phyloP scores from a whole-genome alignment of 2,888 invertebrate species.

The Molorchus minor region DNA sequence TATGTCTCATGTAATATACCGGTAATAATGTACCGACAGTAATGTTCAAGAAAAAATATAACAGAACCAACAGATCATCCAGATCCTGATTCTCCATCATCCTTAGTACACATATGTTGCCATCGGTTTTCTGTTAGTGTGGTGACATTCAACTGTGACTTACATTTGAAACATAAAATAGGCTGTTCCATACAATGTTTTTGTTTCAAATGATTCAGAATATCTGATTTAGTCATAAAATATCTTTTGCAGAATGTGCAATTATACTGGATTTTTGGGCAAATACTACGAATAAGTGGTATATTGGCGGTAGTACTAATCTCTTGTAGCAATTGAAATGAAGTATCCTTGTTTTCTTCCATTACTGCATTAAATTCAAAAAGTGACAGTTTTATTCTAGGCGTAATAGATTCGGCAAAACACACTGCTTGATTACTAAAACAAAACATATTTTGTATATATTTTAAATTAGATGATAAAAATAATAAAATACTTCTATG shows the following conservation, averaged over 20 bases:
- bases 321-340: conserved; percentile 25
- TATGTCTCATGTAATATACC: no score
- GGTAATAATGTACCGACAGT: not conserved
- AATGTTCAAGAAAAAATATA: not conserved
- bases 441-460: no score
- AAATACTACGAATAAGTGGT: not conserved
- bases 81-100: not conserved
- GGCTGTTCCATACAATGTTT: conserved; percentile 35
- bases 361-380: conserved; percentile 27
- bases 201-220: conserved; percentile 26
- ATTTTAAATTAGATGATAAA: no score
- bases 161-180: conserved; percentile 36
- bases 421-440: conserved; percentile 31
- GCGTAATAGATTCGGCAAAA: conserved; percentile 34
- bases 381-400: conserved; percentile 27
- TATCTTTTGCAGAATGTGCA: conserved; percentile 28
- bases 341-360: conserved; percentile 5
- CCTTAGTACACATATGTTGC: conserved; percentile 23
- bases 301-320: not conserved
- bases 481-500: no score
- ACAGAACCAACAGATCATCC: conserved; percentile 1
- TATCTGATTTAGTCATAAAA: conserved; percentile 9
- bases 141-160: conserved; percentile 22
- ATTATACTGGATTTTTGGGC: conserved; percentile 22
- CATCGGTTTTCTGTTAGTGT: conserved; percentile 28